Base-by-base conservation (phyloP, 2,113 vertebrate genomes). In the Gavia stellata region DNA sequence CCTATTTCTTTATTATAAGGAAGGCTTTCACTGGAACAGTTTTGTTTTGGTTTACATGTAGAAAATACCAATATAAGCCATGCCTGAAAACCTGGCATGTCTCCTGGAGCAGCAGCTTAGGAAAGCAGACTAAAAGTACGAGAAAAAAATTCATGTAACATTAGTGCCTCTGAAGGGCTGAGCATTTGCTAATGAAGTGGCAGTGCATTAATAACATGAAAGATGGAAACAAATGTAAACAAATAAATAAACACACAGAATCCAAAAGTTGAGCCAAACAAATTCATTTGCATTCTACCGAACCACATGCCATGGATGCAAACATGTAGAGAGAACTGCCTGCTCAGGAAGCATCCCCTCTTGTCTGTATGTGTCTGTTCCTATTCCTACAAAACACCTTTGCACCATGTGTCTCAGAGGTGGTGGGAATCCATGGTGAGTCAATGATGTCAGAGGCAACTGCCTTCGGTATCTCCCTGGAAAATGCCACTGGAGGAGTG, bases 351-450 rank as follows among this genome's bases (percentile, higher is more conserved):
- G 5, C 56, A 72, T 26, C 36, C 20, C 3, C 3, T 75, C 44
- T 52, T 18, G 2, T 8, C 3, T 44, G 2, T 38, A 3, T n/a
- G 3, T 26, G 3, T 50, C 12, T 50, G 4, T 21, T 79, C 18
- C 23, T 45, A 29, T n/a, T 70, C 17, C 74, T 61, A 17, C 24
- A 72, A 42, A 72, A 55, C 3, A 12, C 15, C 50, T 66, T 29
- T 56, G 34, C 26, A 55, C 15, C 28, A 12, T 65, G 5, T 31
- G 15, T 52, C 34, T 83, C 45, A 53, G 34, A 73, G 17, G 7
- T 8, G 6, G 10, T 50, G 47, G n/a, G 47, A 93, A 42, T 44
- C 26, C 33, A 9, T 21, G 8, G 9, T 47, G 11, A 58, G 8
- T 29, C 38, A 36, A 24, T 49, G 17, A 79, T 12, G 10, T 14